Percentiles rank a stretch among this genome's conserved stretches.
These are phyloP conservation scores for Cantharis rustica DNA, from an alignment of 2,888 invertebrate species.

Conservation along the genomic window DNA sequence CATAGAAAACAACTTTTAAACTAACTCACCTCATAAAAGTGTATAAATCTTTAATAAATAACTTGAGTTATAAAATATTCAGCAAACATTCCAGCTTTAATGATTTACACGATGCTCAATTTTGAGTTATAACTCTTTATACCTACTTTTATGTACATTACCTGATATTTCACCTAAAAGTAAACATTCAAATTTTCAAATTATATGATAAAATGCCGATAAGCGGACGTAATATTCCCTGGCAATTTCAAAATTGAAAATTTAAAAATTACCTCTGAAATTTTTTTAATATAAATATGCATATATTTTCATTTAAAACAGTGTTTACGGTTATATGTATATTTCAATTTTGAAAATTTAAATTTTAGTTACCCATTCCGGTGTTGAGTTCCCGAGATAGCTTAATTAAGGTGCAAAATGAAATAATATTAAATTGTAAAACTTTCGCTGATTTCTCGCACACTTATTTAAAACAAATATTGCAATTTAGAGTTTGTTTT, in stretches of 20 bases:
- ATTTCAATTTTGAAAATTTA: neutral
- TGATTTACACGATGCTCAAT: conserved; percentile 18
- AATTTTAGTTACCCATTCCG: neutral
- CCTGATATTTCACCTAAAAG: neutral
- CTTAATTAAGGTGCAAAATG: neutral
- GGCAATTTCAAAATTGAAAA: neutral
- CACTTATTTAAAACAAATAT: neutral
- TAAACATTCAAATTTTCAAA: neutral
- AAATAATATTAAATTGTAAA: neutral
- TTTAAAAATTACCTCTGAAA: too few species aligned
- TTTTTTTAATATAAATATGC: too few species aligned
- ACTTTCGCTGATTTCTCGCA: neutral
- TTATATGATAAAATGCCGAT: neutral
- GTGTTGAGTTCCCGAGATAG: neutral
- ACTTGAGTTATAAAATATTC: conserved; percentile 21
- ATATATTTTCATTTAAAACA: too few species aligned
- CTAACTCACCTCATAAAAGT: conserved; percentile 2
- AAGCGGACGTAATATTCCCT: neutral
- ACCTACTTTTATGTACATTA: conserved; percentile 9
- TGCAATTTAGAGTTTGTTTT: neutral
- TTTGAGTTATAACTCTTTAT: conserved; percentile 15
- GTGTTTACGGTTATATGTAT: too few species aligned
- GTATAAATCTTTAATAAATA: conserved; percentile 20
- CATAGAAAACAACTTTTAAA: neutral
- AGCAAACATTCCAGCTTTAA: conserved; percentile 3